Base-by-base conservation (phyloP, 2,113 vertebrate genomes). In the Edolisoma coerulescens region DNA sequence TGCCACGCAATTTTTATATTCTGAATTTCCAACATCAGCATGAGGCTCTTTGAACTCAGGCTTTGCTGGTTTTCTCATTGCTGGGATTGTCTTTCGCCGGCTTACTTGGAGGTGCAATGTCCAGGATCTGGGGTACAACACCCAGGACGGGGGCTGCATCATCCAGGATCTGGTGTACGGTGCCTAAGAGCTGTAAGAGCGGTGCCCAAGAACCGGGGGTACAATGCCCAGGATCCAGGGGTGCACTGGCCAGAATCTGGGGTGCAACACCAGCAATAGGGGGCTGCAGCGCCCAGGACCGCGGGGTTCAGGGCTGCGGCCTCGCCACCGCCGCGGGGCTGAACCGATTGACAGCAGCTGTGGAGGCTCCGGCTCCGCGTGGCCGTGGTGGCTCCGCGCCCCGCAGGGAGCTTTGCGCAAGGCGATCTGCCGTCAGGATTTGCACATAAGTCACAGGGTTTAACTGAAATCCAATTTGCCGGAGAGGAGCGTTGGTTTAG, bases 401-500 rank as follows among this genome's bases (percentile, higher is more conserved):
- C 95, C 8, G 53, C 77, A 4, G 93, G 95, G 89, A 91, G 94
- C 82, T 96, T 94, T 95, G 93, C 47, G 65, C 95, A 95, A 97
- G 96, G 91, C 64, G 54, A 85, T 92, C 83, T 17, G 90, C 83
- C 76, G 92, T 45, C 94, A 80, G 95, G 95, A 89, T 96, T 97
- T 95, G 91, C 96, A 95, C 92, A 88, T 65, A 95, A 95, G 89
- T 91, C 95, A 70, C 92, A 93, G 95, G 94, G 82, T 93, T 93
- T 85, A 93, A 70, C 78, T 1, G 27, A 90, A 89, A 91, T 92
- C 93, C 89, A 86, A 57, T 90, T 93, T 95, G 96, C 97, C 64
- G 44, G 47, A 67, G 96, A 93, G 82, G 61, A 96, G 90, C 81
- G 32, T 89, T 97, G 97, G 95, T 97, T 97, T 97, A 89, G 84